Evolutionary conservation across 2,113 vertebrate genomes (phyloP), one percentile per base, ranked within the genome.

Genomic region (Calypte anna): DNA sequence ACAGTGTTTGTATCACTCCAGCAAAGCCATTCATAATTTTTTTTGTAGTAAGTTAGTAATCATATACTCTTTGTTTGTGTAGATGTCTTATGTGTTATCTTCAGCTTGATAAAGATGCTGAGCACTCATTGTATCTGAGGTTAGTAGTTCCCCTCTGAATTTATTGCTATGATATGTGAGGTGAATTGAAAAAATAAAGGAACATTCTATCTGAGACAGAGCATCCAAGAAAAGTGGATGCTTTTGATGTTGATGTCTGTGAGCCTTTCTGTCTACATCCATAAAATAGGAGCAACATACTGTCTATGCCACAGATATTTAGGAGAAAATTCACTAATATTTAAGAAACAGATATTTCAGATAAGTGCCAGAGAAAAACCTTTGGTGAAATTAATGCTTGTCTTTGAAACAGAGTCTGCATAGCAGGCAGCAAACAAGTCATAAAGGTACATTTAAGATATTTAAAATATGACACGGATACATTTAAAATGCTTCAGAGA

Each of bases 31-130:
- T 55, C 23, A 6, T 12, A 70, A 36, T 21, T 87, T 82, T 58
- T 82, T 58, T 40, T 28, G 64, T 23, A 14, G 25, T 17, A 48
- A 3, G 1, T 57, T 31, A 54, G 8, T 23, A 79, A 70, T 21
- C 6, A 23, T 0, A 0, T 30, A 46, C 7, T 48, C 43, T 31
- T 53, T 22, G 12, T 6, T 88, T 43, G 51, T 72, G 38, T 14
- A 72, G 36, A 20, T 46, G 24, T 1, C 15, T 67, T 62, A 30
- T 21, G 10, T 51, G 5, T 33, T 70, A 46, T 55, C 24, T 44
- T 72, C 18, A 76, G 16, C 9, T 63, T 76, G 44, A 63, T 1
- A 24, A 70, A 55, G 68, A 62, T 46, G 9, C 24, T 59, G 21
- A 72, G 16, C 1, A 3, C 5, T 59, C 31, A 23, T 31, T 50